Base-by-base conservation (phyloP, 37 sponge, comb jelly and placozoan species). In the Agelas oroides region DNA sequence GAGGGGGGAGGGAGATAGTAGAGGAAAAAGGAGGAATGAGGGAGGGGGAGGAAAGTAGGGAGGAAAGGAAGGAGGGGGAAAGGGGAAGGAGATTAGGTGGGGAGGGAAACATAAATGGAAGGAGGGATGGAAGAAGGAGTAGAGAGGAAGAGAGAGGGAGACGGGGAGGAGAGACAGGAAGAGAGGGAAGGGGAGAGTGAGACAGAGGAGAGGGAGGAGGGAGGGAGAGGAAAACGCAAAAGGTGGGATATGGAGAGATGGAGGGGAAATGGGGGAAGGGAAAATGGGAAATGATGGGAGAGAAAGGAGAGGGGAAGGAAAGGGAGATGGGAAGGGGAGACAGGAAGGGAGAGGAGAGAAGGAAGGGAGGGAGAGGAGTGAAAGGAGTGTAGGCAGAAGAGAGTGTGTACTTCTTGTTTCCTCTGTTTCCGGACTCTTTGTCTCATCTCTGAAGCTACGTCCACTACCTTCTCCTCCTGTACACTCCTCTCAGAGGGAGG, bases 361-460 rank as follows among this genome's bases (percentile, higher is more conserved):
- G 66, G 66, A 31, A 31, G 25, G 30, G 32, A 27, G 66, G 30
- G 18, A 31, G 66, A 5, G 32, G 30, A 2, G 66, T 0, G 66
- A 3, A 31, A 25, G 30, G 66, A 66, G 25, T 46, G n/a, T n/a
- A n/a, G n/a, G n/a, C n/a, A n/a, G n/a, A n/a, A n/a, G n/a, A n/a
- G n/a, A n/a, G n/a, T n/a, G n/a, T 13, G 18, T 39, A 88, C 88
- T 59, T 88, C 88, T 35, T 81, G 61, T 39, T 68, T 88, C 53
- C 65, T 75, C 28, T 40, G 59, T 24, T 88, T 88, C 62, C 56
- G 55, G 55, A 86, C 31, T 71, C 58, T 87, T 27, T 58, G 70
- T 24, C 76, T 21, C 64, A 92, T 27, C 79, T 92, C 92, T 53
- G 87, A 77, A 5, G 68, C 56, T n/a, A 87, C 73, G 65, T 92